These are phyloP conservation scores for Gallinago solitaria DNA, from an alignment of 2,797 vertebrate species.

Conservation along the genomic window DNA sequence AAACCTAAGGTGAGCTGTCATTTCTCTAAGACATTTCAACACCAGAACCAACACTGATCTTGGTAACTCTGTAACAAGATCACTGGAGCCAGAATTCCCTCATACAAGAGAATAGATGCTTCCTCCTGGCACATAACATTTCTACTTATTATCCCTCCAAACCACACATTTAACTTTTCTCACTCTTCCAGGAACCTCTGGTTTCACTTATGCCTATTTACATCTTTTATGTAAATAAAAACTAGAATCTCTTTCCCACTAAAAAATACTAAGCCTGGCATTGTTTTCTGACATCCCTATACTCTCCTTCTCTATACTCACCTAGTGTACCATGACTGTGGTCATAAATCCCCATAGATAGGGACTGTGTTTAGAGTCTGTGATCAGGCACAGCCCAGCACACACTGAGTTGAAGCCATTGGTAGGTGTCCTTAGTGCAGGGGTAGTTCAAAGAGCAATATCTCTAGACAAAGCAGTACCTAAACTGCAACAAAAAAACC, in stretches of 20 bases:
- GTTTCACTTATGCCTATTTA: background rate
- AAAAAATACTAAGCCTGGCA: background rate
- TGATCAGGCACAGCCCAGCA: background rate
- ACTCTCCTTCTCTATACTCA: background rate
- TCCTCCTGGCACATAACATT: background rate
- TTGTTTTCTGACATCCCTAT: background rate
- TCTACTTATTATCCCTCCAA: background rate
- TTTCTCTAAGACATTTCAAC: background rate
- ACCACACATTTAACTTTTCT: background rate
- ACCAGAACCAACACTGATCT: background rate
- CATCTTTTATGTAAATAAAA: background rate
- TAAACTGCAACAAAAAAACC: background rate
- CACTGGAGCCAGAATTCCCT: background rate
- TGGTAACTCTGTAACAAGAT: background rate
- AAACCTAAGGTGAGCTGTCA: background rate
- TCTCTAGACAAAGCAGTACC: background rate
- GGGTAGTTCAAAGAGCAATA: background rate
- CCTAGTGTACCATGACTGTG: background rate
- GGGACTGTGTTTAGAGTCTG: background rate
- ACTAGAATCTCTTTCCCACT: background rate
- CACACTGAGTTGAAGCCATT: background rate
- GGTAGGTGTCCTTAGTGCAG: background rate
- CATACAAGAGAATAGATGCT: background rate
- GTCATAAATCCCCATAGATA: background rate
- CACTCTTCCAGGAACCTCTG: background rate